phyloP scores from a whole-genome alignment of 2,797 vertebrate genomes.

The Apogon hyalosoma region DNA sequence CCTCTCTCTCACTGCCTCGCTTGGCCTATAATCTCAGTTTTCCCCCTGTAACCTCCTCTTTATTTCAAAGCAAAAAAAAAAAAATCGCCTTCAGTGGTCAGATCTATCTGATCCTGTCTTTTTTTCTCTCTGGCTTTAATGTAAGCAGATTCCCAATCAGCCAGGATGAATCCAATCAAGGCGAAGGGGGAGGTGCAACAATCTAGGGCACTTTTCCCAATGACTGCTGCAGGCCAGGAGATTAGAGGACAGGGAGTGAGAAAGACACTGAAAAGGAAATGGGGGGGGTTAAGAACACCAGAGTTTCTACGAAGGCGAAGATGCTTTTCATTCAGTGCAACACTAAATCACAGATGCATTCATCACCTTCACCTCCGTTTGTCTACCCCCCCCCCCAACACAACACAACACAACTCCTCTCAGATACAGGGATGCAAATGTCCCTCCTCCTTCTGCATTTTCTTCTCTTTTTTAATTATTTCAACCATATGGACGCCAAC shows the following conservation, averaged over 20 bases:
- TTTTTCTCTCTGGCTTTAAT: slow-evolving; percentile 63
- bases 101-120: slow-evolving; percentile 69
- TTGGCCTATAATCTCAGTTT: slow-evolving; percentile 41
- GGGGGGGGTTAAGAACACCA: too few relatives aligned
- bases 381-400: too few relatives aligned
- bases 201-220: slow-evolving; percentile 81
- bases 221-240: slow-evolving; percentile 82
- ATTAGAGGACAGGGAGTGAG: slow-evolving; percentile 71
- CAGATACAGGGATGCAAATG: slow-evolving; percentile 51
- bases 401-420: too few relatives aligned
- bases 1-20: slow-evolving; percentile 46
- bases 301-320: slow-evolving; percentile 32
- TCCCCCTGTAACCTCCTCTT: slow-evolving; percentile 48
- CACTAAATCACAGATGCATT: slow-evolving; percentile 73
- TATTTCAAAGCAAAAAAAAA: slow-evolving; percentile 49
- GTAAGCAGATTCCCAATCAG: slow-evolving; percentile 82
- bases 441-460: slow-evolving; percentile 31
- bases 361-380: slow-evolving; percentile 62
- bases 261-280: neutral
- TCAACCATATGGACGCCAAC: slow-evolving; percentile 39
- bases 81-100: slow-evolving; percentile 72
- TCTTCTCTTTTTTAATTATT: slow-evolving; percentile 28
- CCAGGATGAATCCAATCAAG: slow-evolving; percentile 80
- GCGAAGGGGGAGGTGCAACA: slow-evolving; percentile 67
- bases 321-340: slow-evolving; percentile 61